A percentile compares a stretch with the other conserved stretches of the same genome.
phyloP scores from a whole-genome alignment of 2,888 invertebrate species.

The Xestia rhomboidea region DNA sequence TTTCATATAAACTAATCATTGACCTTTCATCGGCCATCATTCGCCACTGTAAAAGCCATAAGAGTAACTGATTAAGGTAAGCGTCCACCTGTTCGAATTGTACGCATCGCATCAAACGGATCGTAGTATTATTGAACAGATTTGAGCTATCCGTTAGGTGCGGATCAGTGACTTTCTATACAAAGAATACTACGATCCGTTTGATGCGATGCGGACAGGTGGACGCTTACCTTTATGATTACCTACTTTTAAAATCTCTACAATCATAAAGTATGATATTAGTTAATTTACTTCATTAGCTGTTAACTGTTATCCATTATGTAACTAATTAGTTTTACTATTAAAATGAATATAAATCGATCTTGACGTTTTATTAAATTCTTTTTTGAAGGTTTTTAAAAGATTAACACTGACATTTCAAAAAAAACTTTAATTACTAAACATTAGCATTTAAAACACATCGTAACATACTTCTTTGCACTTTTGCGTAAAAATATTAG shows the following conservation, averaged over 20 bases:
- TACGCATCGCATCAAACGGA: too few species aligned
- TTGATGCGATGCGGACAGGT: too few species aligned
- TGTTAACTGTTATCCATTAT: constrained; percentile 40
- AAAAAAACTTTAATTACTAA: constrained; percentile 27
- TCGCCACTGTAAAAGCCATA: constrained; percentile 5
- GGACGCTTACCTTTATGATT: not conserved
- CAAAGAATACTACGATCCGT: too few species aligned
- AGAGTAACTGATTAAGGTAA: not conserved
- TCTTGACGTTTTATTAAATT: not conserved
- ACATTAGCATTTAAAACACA: constrained; percentile 17
- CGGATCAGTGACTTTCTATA: too few species aligned
- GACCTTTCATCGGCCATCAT: not conserved
- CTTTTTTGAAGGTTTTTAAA: not conserved
- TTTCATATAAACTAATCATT: not conserved
- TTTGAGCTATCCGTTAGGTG: too few species aligned
- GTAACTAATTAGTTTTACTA: constrained; percentile 44
- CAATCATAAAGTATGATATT: constrained; percentile 27
- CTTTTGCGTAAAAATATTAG: not conserved
- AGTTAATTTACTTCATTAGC: constrained; percentile 37
- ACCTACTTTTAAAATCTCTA: constrained; percentile 35
- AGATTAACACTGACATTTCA: too few species aligned
- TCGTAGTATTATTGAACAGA: too few species aligned
- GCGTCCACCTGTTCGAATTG: too few species aligned
- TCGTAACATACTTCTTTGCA: not conserved
- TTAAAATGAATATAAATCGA: constrained; percentile 30